Evolutionary conservation across 2,113 vertebrate species (phyloP).

Genomic region (Dolichotis patagonum): DNA sequence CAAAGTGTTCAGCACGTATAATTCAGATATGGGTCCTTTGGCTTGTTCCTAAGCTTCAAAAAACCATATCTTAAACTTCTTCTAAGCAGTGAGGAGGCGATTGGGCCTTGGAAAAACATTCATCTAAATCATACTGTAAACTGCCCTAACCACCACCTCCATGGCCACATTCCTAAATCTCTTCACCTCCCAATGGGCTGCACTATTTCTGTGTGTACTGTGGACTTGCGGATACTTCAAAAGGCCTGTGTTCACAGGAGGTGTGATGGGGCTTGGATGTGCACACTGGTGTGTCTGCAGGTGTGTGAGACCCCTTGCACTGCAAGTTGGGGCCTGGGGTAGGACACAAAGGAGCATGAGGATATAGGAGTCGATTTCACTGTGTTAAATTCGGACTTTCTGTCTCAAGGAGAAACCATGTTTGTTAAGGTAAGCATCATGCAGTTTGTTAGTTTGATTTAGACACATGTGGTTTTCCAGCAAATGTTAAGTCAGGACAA

Average conservation of each 20-base stretch:
- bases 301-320: fast-evolving
- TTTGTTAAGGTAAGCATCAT: neutral
- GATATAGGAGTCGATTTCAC: neutral
- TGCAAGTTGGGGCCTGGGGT: neutral
- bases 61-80: neutral
- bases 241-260: neutral
- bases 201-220: fast-evolving
- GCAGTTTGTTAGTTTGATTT: neutral
- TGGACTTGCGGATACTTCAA: neutral
- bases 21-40: neutral
- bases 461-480: neutral
- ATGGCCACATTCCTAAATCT: neutral
- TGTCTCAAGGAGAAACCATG: neutral
- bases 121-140: neutral
- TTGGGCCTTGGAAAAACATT: neutral
- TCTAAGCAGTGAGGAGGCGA: neutral
- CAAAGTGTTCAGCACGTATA: neutral
- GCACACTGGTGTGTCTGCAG: fast-evolving
- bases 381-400: neutral
- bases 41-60: neutral
- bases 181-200: neutral
- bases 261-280: fast-evolving
- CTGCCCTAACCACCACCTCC: too few species aligned
- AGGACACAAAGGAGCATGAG: neutral
- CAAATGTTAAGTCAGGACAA: neutral